Evolutionary conservation across 92 coral and sea anemone genomes (phyloP).

Genomic region (Siderastrea siderea): DNA sequence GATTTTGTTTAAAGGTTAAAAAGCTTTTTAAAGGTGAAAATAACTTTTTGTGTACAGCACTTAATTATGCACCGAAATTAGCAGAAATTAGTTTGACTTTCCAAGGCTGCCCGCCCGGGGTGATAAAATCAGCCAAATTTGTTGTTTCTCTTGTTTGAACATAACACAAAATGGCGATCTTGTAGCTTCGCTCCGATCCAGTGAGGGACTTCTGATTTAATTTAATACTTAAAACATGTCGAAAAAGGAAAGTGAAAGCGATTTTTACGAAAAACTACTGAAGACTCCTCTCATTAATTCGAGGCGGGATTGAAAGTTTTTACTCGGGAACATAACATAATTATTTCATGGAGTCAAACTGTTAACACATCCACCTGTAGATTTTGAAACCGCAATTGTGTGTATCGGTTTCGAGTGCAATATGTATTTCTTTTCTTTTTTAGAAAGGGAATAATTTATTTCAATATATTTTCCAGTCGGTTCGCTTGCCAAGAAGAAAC

Average conservation of each 20-base stretch:
- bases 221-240: background rate
- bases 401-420: constrained; percentile 13
- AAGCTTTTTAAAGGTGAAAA: background rate
- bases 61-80: constrained; percentile 12
- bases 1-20: constrained; percentile 8
- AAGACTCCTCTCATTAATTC: background rate
- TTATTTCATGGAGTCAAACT: constrained; percentile 40
- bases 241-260: background rate
- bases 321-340: constrained; percentile 26
- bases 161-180: constrained; percentile 8
- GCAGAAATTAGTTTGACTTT: constrained; percentile 4
- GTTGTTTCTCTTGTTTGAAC: constrained; percentile 19
- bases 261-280: too few species aligned
- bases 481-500: background rate
- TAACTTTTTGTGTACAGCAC: background rate
- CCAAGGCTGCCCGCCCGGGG: background rate
- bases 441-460: background rate
- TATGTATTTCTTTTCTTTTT: background rate
- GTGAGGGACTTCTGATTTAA: constrained; percentile 15
- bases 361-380: constrained; percentile 47
- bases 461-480: background rate
- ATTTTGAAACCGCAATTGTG: constrained; percentile 37
- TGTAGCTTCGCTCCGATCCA: background rate
- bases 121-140: constrained; percentile 17
- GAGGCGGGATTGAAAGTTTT: background rate